Evolutionary conservation across 2,797 vertebrate genomes (phyloP), one percentile per base, ranked within the genome.

Genomic region (Champsocephalus esox): DNA sequence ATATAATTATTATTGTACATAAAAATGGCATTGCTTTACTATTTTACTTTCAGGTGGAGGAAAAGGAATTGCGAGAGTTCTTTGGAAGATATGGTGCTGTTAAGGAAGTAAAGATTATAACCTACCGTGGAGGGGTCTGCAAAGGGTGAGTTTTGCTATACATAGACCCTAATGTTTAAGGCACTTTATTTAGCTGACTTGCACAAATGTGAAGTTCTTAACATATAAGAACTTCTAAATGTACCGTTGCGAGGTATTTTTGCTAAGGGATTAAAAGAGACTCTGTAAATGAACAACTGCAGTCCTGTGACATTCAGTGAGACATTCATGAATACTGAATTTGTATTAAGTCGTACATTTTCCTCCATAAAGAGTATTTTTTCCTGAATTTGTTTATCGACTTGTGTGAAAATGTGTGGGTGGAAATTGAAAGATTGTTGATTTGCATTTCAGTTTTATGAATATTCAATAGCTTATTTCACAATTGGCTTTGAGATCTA

Each of bases 21-120:
- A 38, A 38, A 38, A 38, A 38, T 38, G 7, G 34, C 34, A 38
- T 38, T 38, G 34, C 34, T 8, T 6, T 38, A 10, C 19, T 70
- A 44, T 79, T 70, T 24, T 10, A 52, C 24, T 59, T 55, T 46
- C 41, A 99, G 98, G 96, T 96, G 91, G 96, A 96, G 45, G 96
- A 98, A 91, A 94, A 90, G 14, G 97, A 99, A 94, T 96, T 99
- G 82, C 92, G 91, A 45, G 95, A 95, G 58, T 96, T 97, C 88
- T 99, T 99, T 76, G 90, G 93, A 49, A 93, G 90, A 70, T 99
- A 94, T 4, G 98, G 98, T 52, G 56, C 93, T 46, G 96, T 99
- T 50, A 97, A 97, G 83, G 97, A 99, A 90, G 97, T 99, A 12
- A 99, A 99, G 90, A 97, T 99, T 81, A 99, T 99, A 91, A 98